Evolutionary conservation across 2,888 invertebrate species (phyloP).

Genomic region (Stenolophus ochropezus): DNA sequence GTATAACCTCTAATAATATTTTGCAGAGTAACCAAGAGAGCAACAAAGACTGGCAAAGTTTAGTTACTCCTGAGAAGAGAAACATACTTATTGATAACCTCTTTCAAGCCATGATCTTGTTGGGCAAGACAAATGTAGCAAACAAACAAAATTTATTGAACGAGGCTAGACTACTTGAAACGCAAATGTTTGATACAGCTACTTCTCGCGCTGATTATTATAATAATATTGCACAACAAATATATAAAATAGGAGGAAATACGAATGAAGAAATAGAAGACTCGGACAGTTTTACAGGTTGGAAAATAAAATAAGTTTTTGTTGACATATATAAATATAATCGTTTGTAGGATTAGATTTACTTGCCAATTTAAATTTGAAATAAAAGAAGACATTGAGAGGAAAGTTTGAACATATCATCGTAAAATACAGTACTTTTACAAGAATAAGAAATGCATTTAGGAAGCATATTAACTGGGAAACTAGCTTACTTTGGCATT

Average conservation of each 20-base stretch:
- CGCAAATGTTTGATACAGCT: constrained; percentile 5
- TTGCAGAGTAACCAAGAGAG: too few relatives aligned
- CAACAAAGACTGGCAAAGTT: constrained; percentile 24
- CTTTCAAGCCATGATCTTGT: constrained; percentile 4
- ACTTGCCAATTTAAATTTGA: constrained; percentile 1
- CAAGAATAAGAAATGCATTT: background rate
- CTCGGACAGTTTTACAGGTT: background rate
- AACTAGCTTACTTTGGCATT: too few relatives aligned
- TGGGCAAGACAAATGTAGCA: background rate
- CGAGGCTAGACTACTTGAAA: background rate
- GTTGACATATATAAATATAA: background rate
- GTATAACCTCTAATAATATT: too few relatives aligned
- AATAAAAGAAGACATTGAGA: background rate
- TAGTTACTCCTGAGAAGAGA: constrained; percentile 6
- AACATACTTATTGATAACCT: constrained; percentile 5
- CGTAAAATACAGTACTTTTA: background rate
- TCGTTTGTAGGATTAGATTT: background rate
- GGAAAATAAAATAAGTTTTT: background rate
- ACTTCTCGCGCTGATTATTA: constrained; percentile 37
- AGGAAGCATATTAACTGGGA: background rate
- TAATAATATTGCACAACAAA: constrained; percentile 25
- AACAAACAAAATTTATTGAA: background rate
- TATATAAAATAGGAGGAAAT: constrained; percentile 18
- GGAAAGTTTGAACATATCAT: background rate
- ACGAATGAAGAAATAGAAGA: background rate